Base-by-base conservation (phyloP, 1,140 invertebrate species). In the Drosophila bocki region DNA sequence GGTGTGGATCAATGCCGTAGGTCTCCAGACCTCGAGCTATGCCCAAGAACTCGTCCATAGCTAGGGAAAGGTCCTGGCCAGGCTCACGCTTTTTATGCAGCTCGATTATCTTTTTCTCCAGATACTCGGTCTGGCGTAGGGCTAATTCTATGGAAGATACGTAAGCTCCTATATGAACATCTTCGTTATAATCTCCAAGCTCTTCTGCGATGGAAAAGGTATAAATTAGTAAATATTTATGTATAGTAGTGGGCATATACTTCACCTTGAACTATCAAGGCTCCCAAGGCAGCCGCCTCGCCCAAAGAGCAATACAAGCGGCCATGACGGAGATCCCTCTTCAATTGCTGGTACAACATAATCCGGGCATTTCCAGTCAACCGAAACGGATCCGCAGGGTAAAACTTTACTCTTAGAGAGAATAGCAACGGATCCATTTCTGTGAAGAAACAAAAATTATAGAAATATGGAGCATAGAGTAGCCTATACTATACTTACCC, bases 1-100 rank as follows among this genome's bases (percentile, higher is more conserved):
- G 97, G 95, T 99, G 98, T 3, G 98, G 99, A 94, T 99, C 98
- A 33, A 99, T 96, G 13, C 98, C 99, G 92, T 99, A 99, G 0
- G 98, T 99, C 87, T 99, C 98, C 41, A 99, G 94, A 61, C 96
- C 95, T 35, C 96, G 96, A 19, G 98, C 97, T 57, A 93, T 93
- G 22, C 85, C 75, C 64, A 93, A 75, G 63, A 93, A 93, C 57
- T 93, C 92, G 57, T 93, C 83, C 78, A 91, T 88, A 0, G 81
- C 87, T 2, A 83, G 62, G 4, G 75, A 71, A 1, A 82, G 75
- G 61, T 92, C 80, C 57, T 92, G 91, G 2, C 80, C 78, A n/a
- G 85, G 77, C 47, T 91, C 80, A 3, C 95, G 94, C 79, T 95
- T 97, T 91, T 97, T 95, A 93, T 99, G 98, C 56, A 98, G 93